phyloP scores from a whole-genome alignment of 2,113 vertebrate species.

The Gallinago jamesoni region DNA sequence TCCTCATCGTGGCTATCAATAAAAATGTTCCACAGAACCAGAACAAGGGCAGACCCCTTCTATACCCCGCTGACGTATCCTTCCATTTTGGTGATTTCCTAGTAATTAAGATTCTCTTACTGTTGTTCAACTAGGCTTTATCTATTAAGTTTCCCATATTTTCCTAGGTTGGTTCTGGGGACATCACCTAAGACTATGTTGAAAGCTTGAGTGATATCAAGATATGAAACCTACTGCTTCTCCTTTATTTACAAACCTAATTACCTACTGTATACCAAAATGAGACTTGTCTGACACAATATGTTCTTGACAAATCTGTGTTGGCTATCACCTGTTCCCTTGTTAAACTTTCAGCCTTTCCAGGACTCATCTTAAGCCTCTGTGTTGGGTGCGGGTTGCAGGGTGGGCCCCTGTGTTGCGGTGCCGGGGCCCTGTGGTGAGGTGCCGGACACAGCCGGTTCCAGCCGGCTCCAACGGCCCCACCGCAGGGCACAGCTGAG shows the following conservation, averaged over 20 bases:
- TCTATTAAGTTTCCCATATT: background rate
- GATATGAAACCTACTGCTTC: background rate
- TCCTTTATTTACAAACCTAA: background rate
- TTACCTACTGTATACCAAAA: background rate
- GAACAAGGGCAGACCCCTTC: background rate
- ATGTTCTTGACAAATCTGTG: background rate
- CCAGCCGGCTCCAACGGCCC: rapidly evolving
- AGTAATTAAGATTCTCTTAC: background rate
- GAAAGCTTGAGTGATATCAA: background rate
- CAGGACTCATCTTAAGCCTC: background rate
- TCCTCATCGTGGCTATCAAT: rapidly evolving
- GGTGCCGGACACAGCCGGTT: no score
- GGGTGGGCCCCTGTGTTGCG: background rate
- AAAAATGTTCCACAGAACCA: background rate
- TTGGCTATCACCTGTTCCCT: background rate
- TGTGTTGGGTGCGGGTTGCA: background rate
- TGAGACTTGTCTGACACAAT: background rate
- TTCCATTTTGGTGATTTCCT: background rate
- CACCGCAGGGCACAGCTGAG: rapidly evolving
- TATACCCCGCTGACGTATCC: background rate
- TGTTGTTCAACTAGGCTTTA: background rate
- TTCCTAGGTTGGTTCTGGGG: background rate
- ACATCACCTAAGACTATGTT: background rate
- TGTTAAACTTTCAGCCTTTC: background rate
- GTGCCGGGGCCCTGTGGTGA: no score